Evolutionary conservation across 37 sponge, comb jelly and placozoan genomes (phyloP).

Genomic region (Halisarca cf. caerulea): DNA sequence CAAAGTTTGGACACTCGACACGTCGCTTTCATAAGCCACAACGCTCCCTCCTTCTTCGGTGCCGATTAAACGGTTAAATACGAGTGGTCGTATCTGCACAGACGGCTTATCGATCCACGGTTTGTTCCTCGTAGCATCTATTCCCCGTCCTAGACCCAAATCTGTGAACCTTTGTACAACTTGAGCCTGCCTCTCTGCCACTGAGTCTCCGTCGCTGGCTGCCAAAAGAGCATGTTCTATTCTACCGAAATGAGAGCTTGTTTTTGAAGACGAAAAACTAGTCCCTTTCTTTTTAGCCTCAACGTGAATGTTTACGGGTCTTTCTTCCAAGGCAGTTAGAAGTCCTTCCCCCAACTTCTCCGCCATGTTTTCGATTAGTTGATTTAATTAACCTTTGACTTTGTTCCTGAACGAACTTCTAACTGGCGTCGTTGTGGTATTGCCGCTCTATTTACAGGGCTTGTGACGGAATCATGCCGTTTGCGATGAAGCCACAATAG

Average conservation of each 20-base stretch:
- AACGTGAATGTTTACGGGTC: slow-evolving; percentile 6
- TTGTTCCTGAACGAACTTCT: no score
- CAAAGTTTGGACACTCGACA: not conserved
- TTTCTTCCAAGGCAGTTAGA: not conserved
- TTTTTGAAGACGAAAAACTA: not conserved
- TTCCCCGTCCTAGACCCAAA: slow-evolving; percentile 48
- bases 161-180: slow-evolving; percentile 15
- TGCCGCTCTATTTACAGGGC: no score
- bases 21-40: slow-evolving; percentile 11
- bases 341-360: slow-evolving; percentile 6
- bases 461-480: no score
- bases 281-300: not conserved
- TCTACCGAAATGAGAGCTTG: not conserved
- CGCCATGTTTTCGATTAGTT: not conserved
- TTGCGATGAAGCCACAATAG: no score
- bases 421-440: no score
- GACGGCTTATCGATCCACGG: slow-evolving; percentile 58
- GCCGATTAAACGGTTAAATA: not conserved
- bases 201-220: not conserved
- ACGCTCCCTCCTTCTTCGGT: slow-evolving; percentile 19
- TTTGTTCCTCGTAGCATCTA: slow-evolving; percentile 26
- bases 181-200: not conserved
- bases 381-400: no score
- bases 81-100: slow-evolving; percentile 23
- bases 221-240: slow-evolving; percentile 12